These are phyloP conservation scores for Morphnarchus princeps DNA, from an alignment of 2,113 vertebrate genomes.

Conservation along the genomic window DNA sequence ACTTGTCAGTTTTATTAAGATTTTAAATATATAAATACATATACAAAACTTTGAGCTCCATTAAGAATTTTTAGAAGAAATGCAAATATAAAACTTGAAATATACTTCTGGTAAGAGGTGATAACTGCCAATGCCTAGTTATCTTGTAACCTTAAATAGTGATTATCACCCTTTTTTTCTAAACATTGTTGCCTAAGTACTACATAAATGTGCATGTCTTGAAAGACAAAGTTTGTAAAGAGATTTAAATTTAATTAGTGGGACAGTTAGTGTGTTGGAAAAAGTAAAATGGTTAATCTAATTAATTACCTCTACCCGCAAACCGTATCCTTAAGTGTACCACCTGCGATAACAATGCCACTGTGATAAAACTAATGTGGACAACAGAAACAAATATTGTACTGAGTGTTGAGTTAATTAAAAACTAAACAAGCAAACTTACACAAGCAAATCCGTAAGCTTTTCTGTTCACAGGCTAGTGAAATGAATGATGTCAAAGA, in stretches of 20 bases:
- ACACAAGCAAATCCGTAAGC: not conserved
- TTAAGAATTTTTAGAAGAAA: not conserved
- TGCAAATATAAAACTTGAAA: not conserved
- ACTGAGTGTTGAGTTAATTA: not conserved
- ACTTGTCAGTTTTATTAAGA: not conserved
- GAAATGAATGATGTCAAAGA: not conserved
- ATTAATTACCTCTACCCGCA: not conserved
- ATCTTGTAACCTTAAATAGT: not conserved
- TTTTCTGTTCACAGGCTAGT: not conserved
- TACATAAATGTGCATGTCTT: not conserved
- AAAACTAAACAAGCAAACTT: not conserved
- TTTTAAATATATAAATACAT: not conserved
- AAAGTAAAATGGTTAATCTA: not conserved
- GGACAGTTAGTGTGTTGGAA: not conserved
- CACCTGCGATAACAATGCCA: not conserved
- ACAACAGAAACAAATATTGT: not conserved
- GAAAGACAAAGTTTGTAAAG: not conserved
- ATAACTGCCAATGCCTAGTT: not conserved
- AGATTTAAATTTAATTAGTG: not conserved
- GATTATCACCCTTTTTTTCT: not conserved
- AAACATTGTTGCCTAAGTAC: not conserved
- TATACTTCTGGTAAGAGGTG: not conserved
- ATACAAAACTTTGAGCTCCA: not conserved
- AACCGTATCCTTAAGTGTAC: not conserved
- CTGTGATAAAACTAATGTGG: not conserved